Percentiles rank a stretch among this genome's conserved stretches.
Evolutionary conservation across 2,888 invertebrate species (phyloP).

Genomic region (Cephus pulcher): DNA sequence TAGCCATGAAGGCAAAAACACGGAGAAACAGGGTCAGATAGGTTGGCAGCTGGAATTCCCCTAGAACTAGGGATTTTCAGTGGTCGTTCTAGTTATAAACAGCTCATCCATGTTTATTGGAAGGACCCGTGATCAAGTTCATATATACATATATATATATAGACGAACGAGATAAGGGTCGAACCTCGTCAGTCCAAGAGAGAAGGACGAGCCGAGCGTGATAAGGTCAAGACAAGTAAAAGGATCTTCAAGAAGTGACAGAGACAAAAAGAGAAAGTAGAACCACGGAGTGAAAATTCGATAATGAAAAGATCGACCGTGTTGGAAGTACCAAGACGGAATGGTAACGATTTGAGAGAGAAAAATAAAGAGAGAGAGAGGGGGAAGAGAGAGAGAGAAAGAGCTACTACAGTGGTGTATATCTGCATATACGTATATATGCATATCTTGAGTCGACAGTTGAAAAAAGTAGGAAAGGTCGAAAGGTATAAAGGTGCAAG

Average conservation of each 20-base stretch:
- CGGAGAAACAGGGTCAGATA: not conserved
- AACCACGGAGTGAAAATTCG: not conserved
- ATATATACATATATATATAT: not conserved
- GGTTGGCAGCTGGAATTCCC: not conserved
- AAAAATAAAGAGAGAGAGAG: not conserved
- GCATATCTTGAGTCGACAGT: not conserved
- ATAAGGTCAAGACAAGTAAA: not conserved
- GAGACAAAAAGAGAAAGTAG: not conserved
- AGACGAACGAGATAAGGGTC: not conserved
- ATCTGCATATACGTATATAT: not conserved
- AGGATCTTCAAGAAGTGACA: not conserved
- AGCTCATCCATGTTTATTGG: not conserved
- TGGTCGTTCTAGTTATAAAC: not conserved
- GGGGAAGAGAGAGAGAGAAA: not conserved
- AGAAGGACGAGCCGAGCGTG: not conserved
- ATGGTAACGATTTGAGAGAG: not conserved
- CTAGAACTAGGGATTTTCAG: not conserved
- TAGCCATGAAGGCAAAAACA: too few relatives aligned
- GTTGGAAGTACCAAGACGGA: not conserved
- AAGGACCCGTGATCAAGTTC: not conserved
- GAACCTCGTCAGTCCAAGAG: not conserved
- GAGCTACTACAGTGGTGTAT: slow-evolving; percentile 15
- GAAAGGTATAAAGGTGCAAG: not conserved
- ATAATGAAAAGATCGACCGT: not conserved
- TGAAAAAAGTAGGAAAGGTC: not conserved